These are phyloP conservation scores for Aphyosemion australe DNA, from an alignment of 2,113 vertebrate genomes.

Conservation along the genomic window DNA sequence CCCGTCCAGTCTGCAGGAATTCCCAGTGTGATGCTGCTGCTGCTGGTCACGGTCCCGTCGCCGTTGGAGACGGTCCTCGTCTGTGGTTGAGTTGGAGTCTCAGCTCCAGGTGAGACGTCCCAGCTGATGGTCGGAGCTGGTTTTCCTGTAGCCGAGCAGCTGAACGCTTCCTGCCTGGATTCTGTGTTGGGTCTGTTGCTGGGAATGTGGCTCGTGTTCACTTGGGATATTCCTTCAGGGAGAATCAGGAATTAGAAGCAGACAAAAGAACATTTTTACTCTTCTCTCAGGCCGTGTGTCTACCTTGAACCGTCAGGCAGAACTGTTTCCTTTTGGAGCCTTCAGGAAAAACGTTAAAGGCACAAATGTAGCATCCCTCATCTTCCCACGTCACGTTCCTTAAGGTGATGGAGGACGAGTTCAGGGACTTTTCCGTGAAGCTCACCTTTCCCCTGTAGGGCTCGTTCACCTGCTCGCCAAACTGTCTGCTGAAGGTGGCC, in stretches of 20 bases:
- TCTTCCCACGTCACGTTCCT: constrained; percentile 61
- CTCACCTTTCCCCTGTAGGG: constrained; percentile 41
- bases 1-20: constrained; percentile 10
- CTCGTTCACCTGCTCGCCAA: constrained; percentile 43
- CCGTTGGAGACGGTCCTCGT: not conserved
- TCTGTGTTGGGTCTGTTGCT: accelerated
- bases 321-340: constrained; percentile 59
- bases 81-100: accelerated
- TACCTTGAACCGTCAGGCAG: constrained; percentile 75
- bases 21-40: constrained; percentile 51
- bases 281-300: not conserved
- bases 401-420: constrained; percentile 56
- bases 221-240: constrained; percentile 65
- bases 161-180: constrained; percentile 28
- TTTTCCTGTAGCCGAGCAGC: constrained; percentile 77
- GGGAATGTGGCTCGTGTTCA: constrained; percentile 4
- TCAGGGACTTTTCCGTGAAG: constrained; percentile 51
- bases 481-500: constrained; percentile 61
- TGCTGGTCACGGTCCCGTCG: constrained; percentile 60
- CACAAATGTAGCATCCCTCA: constrained; percentile 75
- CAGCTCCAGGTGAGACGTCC: not conserved
- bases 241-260: not conserved
- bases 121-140: constrained; percentile 67
- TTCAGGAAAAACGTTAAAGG: constrained; percentile 70
- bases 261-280: not conserved